phyloP scores from a whole-genome alignment of 2,888 invertebrate genomes.

The Eupithecia insigniata region DNA sequence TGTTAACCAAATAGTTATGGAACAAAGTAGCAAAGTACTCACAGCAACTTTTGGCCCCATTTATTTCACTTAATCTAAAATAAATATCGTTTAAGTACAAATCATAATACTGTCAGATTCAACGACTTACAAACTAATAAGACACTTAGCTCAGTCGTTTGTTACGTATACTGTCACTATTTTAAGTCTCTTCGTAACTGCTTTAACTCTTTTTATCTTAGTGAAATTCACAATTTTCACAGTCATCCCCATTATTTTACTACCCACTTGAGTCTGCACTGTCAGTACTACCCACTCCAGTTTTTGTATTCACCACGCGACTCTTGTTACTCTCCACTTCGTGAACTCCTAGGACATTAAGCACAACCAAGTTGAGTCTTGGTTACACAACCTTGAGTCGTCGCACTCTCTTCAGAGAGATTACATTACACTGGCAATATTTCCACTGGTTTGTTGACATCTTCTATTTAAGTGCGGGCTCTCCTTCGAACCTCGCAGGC shows the following conservation, averaged over 20 bases:
- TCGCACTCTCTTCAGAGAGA: constrained; percentile 4
- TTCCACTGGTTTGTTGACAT: background rate
- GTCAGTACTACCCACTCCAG: background rate
- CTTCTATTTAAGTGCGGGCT: constrained; percentile 30
- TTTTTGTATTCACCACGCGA: background rate
- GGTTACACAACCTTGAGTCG: background rate
- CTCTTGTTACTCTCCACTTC: constrained; percentile 10
- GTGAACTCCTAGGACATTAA: constrained; percentile 2
- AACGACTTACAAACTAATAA: constrained; percentile 47
- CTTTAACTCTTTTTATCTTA: constrained; percentile 20
- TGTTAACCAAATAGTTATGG: constrained; percentile 62
- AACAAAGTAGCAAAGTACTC: constrained; percentile 61
- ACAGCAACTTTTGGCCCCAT: constrained; percentile 80
- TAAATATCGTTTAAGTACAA: constrained; percentile 60
- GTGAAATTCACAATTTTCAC: constrained; percentile 20
- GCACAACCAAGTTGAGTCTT: constrained; percentile 13
- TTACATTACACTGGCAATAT: constrained; percentile 7
- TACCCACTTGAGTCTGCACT: constrained; percentile 22
- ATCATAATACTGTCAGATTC: constrained; percentile 75
- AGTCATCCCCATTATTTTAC: background rate
- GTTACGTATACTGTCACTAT: constrained; percentile 42
- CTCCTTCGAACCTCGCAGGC: constrained; percentile 63
- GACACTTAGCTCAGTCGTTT: constrained; percentile 51
- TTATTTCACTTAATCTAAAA: constrained; percentile 55
- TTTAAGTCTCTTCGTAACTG: constrained; percentile 35